Conservation (phyloP, 2,888 invertebrate genomes). For the Caenorhabditis sp. region DNA sequence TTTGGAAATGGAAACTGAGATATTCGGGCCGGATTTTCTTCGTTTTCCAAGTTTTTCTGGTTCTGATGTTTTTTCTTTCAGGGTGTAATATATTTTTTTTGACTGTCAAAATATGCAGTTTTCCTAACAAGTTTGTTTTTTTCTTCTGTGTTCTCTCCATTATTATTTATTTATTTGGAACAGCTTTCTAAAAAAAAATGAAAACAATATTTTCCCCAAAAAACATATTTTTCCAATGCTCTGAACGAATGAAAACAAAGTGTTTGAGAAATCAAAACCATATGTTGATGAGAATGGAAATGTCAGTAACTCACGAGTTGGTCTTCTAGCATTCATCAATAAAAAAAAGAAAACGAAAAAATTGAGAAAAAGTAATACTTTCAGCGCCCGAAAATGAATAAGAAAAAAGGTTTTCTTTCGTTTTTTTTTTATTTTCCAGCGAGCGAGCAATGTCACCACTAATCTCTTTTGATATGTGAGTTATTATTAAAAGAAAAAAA, state of each 20-base stretch:
- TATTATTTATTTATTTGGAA: slow-evolving; percentile 2
- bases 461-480: background rate
- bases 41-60: no score
- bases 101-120: background rate
- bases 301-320: slow-evolving; percentile 28
- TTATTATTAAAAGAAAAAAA: background rate
- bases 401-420: background rate
- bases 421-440: background rate
- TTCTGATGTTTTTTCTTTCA: no score
- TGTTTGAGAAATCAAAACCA: background rate
- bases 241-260: no score
- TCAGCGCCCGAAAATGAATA: background rate
- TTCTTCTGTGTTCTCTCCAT: no score
- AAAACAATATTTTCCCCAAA: no score
- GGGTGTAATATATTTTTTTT: no score
- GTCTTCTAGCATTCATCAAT: slow-evolving; percentile 11
- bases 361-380: background rate
- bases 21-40: no score
- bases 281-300: no score
- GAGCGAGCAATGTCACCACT: background rate
- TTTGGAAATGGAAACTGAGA: no score
- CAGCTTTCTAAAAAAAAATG: no score
- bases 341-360: background rate
- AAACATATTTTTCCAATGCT: no score
- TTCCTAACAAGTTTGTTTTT: slow-evolving; percentile 3